Base-by-base conservation (phyloP, 1,140 invertebrate species). In the Aphelinus certus region DNA sequence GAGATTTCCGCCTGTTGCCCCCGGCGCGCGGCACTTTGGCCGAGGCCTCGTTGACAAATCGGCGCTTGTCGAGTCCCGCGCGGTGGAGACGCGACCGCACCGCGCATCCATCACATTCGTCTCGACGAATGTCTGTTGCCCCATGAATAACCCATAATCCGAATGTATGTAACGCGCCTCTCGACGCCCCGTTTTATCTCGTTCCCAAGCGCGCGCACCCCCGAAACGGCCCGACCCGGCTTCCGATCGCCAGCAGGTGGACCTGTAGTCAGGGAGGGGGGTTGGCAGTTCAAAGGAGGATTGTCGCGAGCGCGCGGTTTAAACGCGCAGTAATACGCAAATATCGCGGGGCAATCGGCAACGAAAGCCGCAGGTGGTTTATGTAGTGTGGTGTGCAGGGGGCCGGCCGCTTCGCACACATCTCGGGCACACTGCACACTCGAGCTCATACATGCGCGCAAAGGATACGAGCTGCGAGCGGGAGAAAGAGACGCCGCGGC, bases 41-140 rank as follows among this genome's bases (percentile, higher is more conserved):
- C 81, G 84, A 86, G 81, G 80, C 83, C 83, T 83, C 81, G 79
- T 82, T 87, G 85, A 87, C 85, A 86, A 87, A 87, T 87, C 85
- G 85, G 77, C 81, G 81, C 80, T 87, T 86, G 83, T 84, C 61
- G 55, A n/a, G 61, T 26, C 26, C 26, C 26, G 26, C 26, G 26
- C 0, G 26, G 26, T 26, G 26, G 26, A 26, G 26, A 26, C 26
- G 26, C 26, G 26, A 26, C 26, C 26, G 26, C 26, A 26, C 26
- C 26, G 26, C 26, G 26, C 26, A 26, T 26, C 26, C 26, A 26
- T 26, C 26, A 26, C 26, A 26, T 26, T 26, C 26, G 0, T 26
- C 26, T 26, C 26, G 26, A 26, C 26, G 26, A 26, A 26, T 26
- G 0, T 26, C 26, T 26, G 26, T 26, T 26, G 26, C 26, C 26